Evolutionary conservation across 2,888 invertebrate species (phyloP), one percentile per base, ranked within the genome.

Genomic region (Troides oblongomaculatus): DNA sequence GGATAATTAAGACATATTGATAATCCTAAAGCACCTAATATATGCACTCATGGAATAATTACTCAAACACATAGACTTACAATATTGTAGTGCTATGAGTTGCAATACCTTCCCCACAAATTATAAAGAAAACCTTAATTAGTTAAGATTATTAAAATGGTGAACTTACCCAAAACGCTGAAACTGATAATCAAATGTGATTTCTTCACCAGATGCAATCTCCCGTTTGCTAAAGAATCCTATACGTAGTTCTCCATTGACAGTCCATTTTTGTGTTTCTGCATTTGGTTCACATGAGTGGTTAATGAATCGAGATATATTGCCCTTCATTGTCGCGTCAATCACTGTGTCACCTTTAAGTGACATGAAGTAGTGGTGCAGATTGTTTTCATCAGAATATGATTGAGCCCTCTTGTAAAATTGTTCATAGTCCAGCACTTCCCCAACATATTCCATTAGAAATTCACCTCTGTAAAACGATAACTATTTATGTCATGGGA

Each of bases 251-350:
- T 98, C 97, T 0, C 97, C 97, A 80, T 97, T 97, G 0, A 97
- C 97, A 0, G 97, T 97, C 97, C 97, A 98, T 90, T 99, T 99
- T 89, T 99, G 99, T 0, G 99, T 99, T 90, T 98, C 98, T 5
- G 99, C 97, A 86, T 99, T 99, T 0, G 99, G 99, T 78, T 99
- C 98, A 85, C 99, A 99, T 62, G 99, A 99, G 85, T 99, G 99
- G 88, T 99, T 99, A 77, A 99, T 99, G 83, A 99, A 99, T 58
- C 99, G 93, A 0, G 99, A 99, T 71, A 97, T 95, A 84, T 99
- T 99, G 50, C 99, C 99, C 87, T 97, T 98, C 77, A 95, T 90
- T 0, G 99, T 99, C 2, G 99, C 99, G 90, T 99, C 99, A 72
- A 99, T 99, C 0, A 92, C 91, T 0, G 92, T 91, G 68, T 99